A percentile compares a stretch with the other conserved stretches of the same genome.
Evolutionary conservation across 2,113 vertebrate genomes (phyloP).

Genomic region (Euleptes europaea): DNA sequence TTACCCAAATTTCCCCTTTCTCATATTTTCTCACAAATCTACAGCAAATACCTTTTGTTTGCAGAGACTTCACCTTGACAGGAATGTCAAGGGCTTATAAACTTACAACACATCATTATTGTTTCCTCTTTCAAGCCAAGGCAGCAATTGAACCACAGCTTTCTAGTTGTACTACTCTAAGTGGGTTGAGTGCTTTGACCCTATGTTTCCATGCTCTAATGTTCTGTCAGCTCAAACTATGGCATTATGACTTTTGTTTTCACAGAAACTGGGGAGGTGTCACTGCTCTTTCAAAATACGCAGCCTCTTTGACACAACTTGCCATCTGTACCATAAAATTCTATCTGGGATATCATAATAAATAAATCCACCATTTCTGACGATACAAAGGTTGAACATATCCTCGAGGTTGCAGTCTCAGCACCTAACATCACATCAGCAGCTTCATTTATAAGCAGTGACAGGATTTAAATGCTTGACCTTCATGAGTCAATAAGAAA

Average conservation of each 20-base stretch:
- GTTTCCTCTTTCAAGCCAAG: slow-evolving; percentile 3
- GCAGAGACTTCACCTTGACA: slow-evolving; percentile 21
- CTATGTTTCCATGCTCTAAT: background rate
- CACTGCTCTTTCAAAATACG: slow-evolving; percentile 20
- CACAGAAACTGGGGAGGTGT: background rate
- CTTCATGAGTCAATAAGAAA: slow-evolving; percentile 58
- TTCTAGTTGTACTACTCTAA: background rate
- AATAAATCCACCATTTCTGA: slow-evolving; percentile 39
- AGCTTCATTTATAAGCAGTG: slow-evolving; percentile 56
- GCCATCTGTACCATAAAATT: slow-evolving; percentile 4
- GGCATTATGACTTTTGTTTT: background rate
- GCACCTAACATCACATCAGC: slow-evolving; percentile 57
- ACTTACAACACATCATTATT: slow-evolving; percentile 17
- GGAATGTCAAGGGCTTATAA: background rate
- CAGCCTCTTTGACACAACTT: slow-evolving; percentile 6
- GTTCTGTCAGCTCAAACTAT: background rate
- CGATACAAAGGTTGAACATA: slow-evolving; percentile 41
- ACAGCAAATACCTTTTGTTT: background rate
- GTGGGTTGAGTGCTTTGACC: slow-evolving; percentile 16
- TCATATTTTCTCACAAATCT: background rate
- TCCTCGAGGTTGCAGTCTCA: slow-evolving; percentile 53
- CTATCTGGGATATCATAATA: slow-evolving; percentile 32
- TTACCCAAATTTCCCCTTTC: background rate
- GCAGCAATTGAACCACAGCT: background rate
- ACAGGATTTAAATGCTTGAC: slow-evolving; percentile 64